These are phyloP conservation scores for Leptinotarsa defecta DNA, from an alignment of 1,140 invertebrate species.

Conservation along the genomic window DNA sequence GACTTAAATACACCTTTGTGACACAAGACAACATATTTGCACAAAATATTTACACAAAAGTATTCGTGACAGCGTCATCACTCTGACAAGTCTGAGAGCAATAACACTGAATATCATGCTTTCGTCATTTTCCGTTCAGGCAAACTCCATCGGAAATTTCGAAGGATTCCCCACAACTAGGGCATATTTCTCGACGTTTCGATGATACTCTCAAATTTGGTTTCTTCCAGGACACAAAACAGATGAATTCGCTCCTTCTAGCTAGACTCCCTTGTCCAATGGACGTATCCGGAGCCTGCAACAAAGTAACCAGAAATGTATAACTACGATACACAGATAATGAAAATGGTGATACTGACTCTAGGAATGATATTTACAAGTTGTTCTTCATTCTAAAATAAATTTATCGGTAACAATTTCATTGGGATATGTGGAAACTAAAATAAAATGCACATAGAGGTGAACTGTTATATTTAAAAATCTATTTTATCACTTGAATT, in stretches of 20 bases:
- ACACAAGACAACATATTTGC: not conserved
- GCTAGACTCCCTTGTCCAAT: slow-evolving; percentile 28
- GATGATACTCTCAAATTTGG: slow-evolving; percentile 17
- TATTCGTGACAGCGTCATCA: not conserved
- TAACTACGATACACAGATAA: not conserved
- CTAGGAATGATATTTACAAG: no score
- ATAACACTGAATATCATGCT: not conserved
- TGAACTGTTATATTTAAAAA: no score
- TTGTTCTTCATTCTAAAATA: no score
- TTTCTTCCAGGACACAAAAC: slow-evolving; percentile 47
- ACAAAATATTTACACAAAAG: not conserved
- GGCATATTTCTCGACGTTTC: slow-evolving; percentile 33
- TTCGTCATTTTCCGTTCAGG: slow-evolving; percentile 33
- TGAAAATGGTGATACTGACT: not conserved
- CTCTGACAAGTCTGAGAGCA: not conserved
- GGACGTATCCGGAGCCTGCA: slow-evolving; percentile 15
- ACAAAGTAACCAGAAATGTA: not conserved
- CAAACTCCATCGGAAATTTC: slow-evolving; percentile 24
- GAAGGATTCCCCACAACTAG: slow-evolving; percentile 41
- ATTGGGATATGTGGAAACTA: no score
- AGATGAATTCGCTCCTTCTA: slow-evolving; percentile 37
- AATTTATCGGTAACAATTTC: no score
- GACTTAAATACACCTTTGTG: no score
- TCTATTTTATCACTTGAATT: no score
- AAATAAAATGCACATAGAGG: no score